Evolutionary conservation across 2,113 vertebrate species (phyloP), one percentile per base, ranked within the genome.

Genomic region (Andinoacara biseriatus): DNA sequence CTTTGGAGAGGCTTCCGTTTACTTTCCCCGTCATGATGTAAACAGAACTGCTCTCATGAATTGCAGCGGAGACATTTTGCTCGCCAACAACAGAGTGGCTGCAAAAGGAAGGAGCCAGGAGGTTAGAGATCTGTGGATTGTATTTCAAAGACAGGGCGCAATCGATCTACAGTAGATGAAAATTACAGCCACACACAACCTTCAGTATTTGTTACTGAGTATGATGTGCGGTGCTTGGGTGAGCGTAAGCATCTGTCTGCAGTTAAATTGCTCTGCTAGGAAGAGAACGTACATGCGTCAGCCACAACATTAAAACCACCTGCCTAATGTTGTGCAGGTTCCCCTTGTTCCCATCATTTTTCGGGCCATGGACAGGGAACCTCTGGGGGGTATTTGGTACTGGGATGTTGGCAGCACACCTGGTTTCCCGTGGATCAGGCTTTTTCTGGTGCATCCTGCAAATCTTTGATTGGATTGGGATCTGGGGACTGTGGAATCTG

Each of bases 11-110:
- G 67, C 60, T 46, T 69, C 52, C 0, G 54, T 78, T 85, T 78
- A 49, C 67, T 61, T 82, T 61, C 13, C 33, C n/a, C 24, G 26
- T 10, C 35, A 46, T 22, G 29, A 52, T 22, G 54, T 63, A 52
- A 83, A 86, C 80, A 46, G 29, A 46, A 13, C 13, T 60, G 74
- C 35, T 72, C 15, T 62, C 7, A 29, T 62, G 17, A 49, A 62
- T 9, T 56, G 13, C 24, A 33, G 6, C 67, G 61, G 33, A 22
- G n/a, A 63, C 31, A 26, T n/a, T 46, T 3, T 56, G 29, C 54
- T 31, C 40, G 56, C 14, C 7, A 56, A 43, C 38, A 31, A 46
- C 13, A 43, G 58, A 54, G 63, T 2, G 9, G 61, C 49, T 69
- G 17, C 2, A n/a, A 74, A 29, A 29, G 26, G 10, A 33, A 35